phyloP scores from a whole-genome alignment of 2,797 vertebrate genomes.

The Lacerta viridis region DNA sequence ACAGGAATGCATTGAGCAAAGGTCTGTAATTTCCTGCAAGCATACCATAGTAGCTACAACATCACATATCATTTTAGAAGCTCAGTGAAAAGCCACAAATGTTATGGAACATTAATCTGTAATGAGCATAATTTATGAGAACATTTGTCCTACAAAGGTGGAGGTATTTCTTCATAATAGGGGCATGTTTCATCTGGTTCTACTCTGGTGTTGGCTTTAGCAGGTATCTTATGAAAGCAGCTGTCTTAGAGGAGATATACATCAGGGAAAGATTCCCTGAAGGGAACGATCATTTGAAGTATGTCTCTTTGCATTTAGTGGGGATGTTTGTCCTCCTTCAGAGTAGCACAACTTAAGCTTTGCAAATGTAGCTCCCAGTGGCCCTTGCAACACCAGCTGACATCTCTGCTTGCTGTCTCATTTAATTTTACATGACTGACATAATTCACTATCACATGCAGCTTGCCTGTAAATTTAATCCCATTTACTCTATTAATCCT shows the following conservation, averaged over 20 bases:
- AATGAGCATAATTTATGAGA: constrained; percentile 67
- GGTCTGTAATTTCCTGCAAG: constrained; percentile 41
- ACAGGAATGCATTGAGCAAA: constrained; percentile 34
- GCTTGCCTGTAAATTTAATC: background rate
- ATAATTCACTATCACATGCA: background rate
- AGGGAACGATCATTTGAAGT: background rate
- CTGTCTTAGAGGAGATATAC: constrained; percentile 27
- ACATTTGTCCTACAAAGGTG: constrained; percentile 48
- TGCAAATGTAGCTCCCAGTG: background rate
- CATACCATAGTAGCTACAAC: constrained; percentile 9
- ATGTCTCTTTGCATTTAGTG: constrained; percentile 8
- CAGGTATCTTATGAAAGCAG: constrained; percentile 39
- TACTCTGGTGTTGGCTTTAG: constrained; percentile 44
- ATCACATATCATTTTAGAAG: constrained; percentile 42
- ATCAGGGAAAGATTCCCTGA: constrained; percentile 32
- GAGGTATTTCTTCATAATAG: constrained; percentile 45
- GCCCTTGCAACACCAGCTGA: background rate
- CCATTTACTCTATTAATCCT: background rate
- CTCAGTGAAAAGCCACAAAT: constrained; percentile 3
- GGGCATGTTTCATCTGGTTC: constrained; percentile 42
- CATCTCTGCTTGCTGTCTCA: background rate
- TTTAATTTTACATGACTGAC: background rate
- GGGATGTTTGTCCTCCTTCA: constrained; percentile 9
- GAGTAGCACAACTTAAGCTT: background rate
- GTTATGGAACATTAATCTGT: constrained; percentile 62